Percentiles rank a stretch among this genome's conserved stretches.
phyloP scores from a whole-genome alignment of 2,113 vertebrate genomes.

The Hystrix brachyura region DNA sequence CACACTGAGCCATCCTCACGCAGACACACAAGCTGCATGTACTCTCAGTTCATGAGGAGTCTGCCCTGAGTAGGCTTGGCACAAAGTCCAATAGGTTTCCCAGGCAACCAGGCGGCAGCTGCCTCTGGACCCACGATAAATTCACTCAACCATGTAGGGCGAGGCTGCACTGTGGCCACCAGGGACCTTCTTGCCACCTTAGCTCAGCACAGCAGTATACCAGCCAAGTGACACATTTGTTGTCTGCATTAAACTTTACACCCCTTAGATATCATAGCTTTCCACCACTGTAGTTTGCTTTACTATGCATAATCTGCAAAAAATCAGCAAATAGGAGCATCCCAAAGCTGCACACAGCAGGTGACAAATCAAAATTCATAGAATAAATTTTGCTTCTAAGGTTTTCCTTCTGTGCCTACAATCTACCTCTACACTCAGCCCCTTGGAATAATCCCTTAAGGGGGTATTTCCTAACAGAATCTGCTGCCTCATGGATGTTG shows the following conservation, averaged over 20 bases:
- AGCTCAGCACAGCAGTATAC: rapidly evolving
- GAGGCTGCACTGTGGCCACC: not conserved
- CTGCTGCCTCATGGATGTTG: not conserved
- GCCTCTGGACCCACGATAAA: not conserved
- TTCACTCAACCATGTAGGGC: not conserved
- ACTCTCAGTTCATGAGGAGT: rapidly evolving
- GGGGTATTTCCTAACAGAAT: not conserved
- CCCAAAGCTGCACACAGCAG: too few relatives aligned
- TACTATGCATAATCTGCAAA: not conserved
- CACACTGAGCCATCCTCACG: not conserved
- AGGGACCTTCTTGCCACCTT: not conserved
- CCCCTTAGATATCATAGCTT: rapidly evolving
- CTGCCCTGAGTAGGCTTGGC: not conserved
- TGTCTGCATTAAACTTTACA: not conserved
- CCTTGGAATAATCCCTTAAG: not conserved
- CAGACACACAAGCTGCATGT: rapidly evolving
- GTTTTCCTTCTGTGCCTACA: not conserved
- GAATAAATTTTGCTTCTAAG: not conserved
- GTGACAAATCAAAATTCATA: rapidly evolving
- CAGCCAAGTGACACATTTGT: not conserved
- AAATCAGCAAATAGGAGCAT: rapidly evolving
- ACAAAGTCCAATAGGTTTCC: not conserved
- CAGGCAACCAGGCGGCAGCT: not conserved
- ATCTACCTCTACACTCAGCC: too few relatives aligned
- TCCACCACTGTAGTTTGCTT: rapidly evolving